Percentiles rank a stretch among this genome's conserved stretches.
These are phyloP conservation scores for Rhopalosiphum padi DNA, from an alignment of 1,140 invertebrate species.

Conservation along the genomic window DNA sequence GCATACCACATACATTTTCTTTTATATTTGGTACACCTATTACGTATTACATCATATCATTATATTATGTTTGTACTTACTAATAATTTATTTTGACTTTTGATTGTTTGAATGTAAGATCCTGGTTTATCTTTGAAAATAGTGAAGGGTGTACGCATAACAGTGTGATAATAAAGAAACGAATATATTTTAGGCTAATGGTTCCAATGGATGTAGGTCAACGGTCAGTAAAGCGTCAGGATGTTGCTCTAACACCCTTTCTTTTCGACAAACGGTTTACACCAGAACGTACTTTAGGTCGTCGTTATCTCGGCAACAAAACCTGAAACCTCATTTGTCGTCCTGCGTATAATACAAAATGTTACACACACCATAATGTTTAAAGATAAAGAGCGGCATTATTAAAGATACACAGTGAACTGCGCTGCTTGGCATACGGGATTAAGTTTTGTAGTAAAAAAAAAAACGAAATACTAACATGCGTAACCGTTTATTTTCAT, in stretches of 20 bases:
- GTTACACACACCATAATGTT: conserved; percentile 1
- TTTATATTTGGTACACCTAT: neutral
- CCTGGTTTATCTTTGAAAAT: neutral
- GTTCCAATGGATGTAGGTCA: neutral
- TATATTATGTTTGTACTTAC: neutral
- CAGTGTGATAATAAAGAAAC: neutral
- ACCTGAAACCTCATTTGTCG: neutral
- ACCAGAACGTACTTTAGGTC: neutral
- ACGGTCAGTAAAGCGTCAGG: neutral
- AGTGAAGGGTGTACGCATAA: neutral
- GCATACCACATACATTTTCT: neutral
- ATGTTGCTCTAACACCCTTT: neutral
- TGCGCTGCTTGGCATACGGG: neutral
- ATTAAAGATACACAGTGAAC: neutral
- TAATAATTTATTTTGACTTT: neutral
- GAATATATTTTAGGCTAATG: neutral
- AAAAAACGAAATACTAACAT: neutral
- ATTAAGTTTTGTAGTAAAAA: neutral
- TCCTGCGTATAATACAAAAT: neutral
- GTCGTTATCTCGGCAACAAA: neutral
- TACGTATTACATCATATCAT: neutral
- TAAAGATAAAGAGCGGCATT: neutral
- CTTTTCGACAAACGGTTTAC: conserved; percentile 22
- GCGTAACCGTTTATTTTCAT: neutral
- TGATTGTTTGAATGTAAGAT: neutral